Percentiles rank a stretch among this genome's conserved stretches.
Evolutionary conservation across 2,113 vertebrate genomes (phyloP).

Genomic region (Myrmophylax atrothorax): DNA sequence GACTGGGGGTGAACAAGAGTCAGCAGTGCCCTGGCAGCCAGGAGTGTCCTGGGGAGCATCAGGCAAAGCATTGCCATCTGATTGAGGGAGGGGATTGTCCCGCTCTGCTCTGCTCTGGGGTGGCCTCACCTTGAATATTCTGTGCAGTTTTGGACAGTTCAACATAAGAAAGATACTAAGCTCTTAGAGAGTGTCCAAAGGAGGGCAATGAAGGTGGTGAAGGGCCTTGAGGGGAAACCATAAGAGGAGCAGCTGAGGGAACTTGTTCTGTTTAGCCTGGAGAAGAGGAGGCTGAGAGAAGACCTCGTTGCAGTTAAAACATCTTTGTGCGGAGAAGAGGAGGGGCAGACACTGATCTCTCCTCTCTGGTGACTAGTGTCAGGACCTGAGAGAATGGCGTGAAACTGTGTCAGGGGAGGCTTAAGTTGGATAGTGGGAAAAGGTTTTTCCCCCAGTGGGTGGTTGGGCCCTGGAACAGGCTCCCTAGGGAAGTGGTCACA

Average conservation of each 20-base stretch:
- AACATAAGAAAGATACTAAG: background rate
- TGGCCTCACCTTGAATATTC: accelerated
- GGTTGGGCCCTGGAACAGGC: accelerated
- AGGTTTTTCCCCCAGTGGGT: background rate
- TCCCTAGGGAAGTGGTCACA: background rate
- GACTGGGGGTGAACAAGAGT: too few relatives aligned
- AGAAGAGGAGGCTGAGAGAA: background rate
- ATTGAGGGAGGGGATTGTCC: background rate
- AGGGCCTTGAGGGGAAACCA: accelerated
- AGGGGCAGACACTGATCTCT: background rate
- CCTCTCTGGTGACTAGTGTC: background rate
- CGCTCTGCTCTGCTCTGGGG: background rate
- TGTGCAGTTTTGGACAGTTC: background rate
- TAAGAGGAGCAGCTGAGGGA: background rate
- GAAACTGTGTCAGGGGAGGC: background rate
- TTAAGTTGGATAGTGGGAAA: accelerated
- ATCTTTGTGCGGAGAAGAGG: background rate
- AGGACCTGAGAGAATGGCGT: accelerated
- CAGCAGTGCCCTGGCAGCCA: background rate
- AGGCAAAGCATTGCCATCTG: accelerated
- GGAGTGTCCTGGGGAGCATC: background rate
- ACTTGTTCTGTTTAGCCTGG: background rate
- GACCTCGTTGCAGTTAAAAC: accelerated
- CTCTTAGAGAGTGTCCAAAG: background rate
- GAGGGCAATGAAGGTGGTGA: accelerated